Evolutionary conservation across 2,797 vertebrate genomes (phyloP), one percentile per base, ranked within the genome.

Genomic region (Pelobates cultripes): DNA sequence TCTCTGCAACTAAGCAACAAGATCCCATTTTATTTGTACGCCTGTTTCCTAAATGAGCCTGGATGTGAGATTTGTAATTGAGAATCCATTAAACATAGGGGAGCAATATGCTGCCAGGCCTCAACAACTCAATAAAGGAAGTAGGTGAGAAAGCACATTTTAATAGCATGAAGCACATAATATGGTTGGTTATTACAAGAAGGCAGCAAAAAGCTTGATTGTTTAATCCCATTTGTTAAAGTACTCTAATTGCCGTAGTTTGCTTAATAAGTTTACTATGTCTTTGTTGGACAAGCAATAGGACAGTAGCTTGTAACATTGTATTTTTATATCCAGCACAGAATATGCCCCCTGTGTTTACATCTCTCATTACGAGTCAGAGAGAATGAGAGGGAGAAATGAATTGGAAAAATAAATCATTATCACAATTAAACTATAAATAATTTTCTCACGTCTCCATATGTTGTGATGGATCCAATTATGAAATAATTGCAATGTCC

Each of bases 11-110:
- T 17, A 41, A 75, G 13, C 60, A 44, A 40, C 12, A 15, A 55
- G 47, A 40, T 13, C 69, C 64, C 43, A 68, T 47, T 70, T 78
- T 79, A 71, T 75, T 70, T 70, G 55, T 70, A 43, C 53, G 69
- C 66, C 61, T 60, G 45, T 75, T 75, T n/a, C 70, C 55, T 75
- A 75, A 83, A 83, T 83, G 55, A 75, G 64, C 45, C 14, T n/a
- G 55, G 64, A 75, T 51, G 55, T 47, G 45, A 70, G 76, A 13
- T 70, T 64, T 9, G 69, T 77, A 73, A 77, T 77, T 82, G 75
- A 67, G 81, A 78, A 67, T 41, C n/a, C 69, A 77, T 82, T 79
- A 63, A 83, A 75, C 57, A 45, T 75, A 64, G 41, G 44, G 77
- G 77, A 70, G 66, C 61, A 57, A 75, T 75, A n/a, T 14, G 12